Percentiles rank a stretch among this genome's conserved stretches.
These are phyloP conservation scores for Hydraecia micacea DNA, from an alignment of 2,888 invertebrate genomes.

Conservation along the genomic window DNA sequence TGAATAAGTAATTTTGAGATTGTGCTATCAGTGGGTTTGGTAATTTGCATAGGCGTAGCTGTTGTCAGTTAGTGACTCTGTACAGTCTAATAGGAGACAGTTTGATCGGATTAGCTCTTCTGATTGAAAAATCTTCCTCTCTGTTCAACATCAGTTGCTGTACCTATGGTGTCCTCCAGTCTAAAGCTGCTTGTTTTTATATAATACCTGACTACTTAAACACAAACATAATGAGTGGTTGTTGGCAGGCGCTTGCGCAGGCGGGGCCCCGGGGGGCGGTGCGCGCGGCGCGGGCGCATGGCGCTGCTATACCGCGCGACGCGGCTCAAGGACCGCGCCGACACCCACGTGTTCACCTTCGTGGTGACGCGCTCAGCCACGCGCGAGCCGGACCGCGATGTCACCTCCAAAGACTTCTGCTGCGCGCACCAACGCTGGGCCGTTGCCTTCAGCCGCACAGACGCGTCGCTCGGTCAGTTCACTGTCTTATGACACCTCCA, in stretches of 20 bases:
- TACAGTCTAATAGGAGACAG: neutral
- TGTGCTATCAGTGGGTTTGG: neutral
- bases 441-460: constrained; percentile 94
- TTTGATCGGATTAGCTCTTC: neutral
- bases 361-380: constrained; percentile 94
- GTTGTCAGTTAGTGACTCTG: neutral
- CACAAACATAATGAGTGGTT: constrained; percentile 20
- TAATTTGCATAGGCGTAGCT: neutral
- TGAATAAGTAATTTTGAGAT: neutral
- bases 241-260: constrained; percentile 80
- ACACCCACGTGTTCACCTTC: constrained; percentile 96
- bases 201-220: neutral
- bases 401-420: constrained; percentile 95
- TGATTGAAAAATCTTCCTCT: neutral
- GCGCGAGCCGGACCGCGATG: constrained; percentile 94
- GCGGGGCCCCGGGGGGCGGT: constrained; percentile 83
- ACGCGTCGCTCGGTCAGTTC: constrained; percentile 91
- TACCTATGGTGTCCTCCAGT: neutral
- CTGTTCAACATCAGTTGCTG: neutral
- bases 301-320: constrained; percentile 95
- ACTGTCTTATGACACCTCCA: neutral
- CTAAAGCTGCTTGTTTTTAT: neutral
- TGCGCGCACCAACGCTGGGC: constrained; percentile 96
- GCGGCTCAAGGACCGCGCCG: constrained; percentile 94
- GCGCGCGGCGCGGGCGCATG: constrained; percentile 91